A percentile compares a stretch with the other conserved stretches of the same genome.
phyloP scores from a whole-genome alignment of 2,113 vertebrate species.

The Ploceus nigricollis region DNA sequence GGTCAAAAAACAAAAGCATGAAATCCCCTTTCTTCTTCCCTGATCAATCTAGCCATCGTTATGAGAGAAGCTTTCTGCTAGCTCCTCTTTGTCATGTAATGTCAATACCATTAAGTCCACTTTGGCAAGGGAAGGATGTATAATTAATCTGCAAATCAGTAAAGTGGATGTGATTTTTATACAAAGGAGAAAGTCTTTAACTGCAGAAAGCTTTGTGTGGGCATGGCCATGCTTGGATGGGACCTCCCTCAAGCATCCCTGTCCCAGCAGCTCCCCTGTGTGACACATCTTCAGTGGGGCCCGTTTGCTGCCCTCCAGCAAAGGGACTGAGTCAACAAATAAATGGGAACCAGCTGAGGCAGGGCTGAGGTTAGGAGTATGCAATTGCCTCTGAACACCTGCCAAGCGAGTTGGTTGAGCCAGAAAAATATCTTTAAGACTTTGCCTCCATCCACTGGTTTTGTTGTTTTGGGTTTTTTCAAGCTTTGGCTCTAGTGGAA shows the following conservation, averaged over 20 bases:
- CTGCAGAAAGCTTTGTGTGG: background rate
- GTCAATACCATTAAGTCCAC: conserved; percentile 50
- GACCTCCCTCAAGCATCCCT: background rate
- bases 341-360: background rate
- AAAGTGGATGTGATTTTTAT: conserved; percentile 43
- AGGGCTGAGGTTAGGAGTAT: background rate
- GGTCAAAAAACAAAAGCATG: conserved; percentile 4
- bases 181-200: background rate
- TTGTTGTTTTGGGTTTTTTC: background rate
- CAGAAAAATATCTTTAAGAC: background rate
- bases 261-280: rapidly evolving
- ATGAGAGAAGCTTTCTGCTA: background rate
- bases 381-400: background rate
- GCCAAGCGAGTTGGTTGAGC: background rate
- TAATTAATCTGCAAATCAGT: conserved; percentile 60
- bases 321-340: background rate
- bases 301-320: background rate
- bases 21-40: background rate
- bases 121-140: conserved; percentile 14
- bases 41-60: background rate
- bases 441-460: background rate
- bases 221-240: background rate
- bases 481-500: background rate
- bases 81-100: conserved; percentile 16
- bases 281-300: background rate